Conservation (phyloP, 2,113 vertebrate genomes). For the Ameiurus melas region DNA sequence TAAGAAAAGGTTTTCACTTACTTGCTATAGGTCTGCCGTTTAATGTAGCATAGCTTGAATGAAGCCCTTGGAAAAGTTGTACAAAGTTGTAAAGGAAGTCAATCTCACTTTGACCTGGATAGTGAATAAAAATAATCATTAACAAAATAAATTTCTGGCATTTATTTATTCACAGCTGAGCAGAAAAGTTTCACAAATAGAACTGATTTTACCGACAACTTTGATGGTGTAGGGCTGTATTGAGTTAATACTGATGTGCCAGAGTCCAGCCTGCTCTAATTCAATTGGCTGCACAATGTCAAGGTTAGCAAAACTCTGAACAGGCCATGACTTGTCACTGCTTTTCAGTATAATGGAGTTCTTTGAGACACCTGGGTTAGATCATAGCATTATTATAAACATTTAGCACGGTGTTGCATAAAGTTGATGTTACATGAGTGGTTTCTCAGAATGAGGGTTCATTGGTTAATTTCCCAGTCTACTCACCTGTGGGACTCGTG, state of each 20-base stretch:
- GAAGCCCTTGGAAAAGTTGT: conserved; percentile 51
- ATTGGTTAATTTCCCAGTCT: not conserved
- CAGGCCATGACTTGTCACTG: conserved; percentile 57
- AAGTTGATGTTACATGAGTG: not conserved
- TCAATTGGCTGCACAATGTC: conserved; percentile 52
- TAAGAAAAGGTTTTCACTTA: conserved; percentile 35
- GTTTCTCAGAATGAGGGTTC: not conserved
- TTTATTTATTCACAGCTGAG: not conserved
- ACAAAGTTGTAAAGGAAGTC: conserved; percentile 67
- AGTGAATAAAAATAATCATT: not conserved
- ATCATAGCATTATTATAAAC: not conserved
- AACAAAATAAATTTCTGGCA: not conserved
- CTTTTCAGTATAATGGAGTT: conserved; percentile 39
- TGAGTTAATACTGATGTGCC: conserved; percentile 63
- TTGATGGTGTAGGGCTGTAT: conserved; percentile 62
- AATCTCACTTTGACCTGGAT: conserved; percentile 65
- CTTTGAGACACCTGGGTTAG: conserved; percentile 60
- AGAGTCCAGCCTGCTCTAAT: conserved; percentile 58
- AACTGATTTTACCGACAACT: conserved; percentile 61
- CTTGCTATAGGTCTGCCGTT: conserved; percentile 65
- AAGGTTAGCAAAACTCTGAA: conserved; percentile 62
- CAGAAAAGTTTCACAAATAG: not conserved
- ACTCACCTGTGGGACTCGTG: conserved; percentile 63
- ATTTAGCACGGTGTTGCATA: not conserved
- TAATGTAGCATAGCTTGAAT: conserved; percentile 57